phyloP scores from a whole-genome alignment of 2,797 vertebrate genomes.

The Rhinichthys osculus region DNA sequence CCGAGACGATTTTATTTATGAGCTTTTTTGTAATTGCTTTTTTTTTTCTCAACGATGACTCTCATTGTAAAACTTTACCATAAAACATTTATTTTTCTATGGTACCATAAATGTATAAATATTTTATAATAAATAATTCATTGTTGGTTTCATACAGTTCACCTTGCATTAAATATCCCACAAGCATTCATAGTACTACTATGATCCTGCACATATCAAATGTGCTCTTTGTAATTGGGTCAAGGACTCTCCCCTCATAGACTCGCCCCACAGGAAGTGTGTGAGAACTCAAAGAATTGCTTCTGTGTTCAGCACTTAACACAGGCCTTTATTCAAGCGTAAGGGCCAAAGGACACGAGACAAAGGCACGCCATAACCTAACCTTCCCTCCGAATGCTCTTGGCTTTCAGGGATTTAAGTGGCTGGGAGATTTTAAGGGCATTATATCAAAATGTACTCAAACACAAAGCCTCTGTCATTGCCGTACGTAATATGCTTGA shows the following conservation, averaged over 20 bases:
- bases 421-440: slow-evolving; percentile 36
- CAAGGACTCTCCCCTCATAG: slow-evolving; percentile 38
- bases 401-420: slow-evolving; percentile 30
- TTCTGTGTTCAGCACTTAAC: slow-evolving; percentile 43
- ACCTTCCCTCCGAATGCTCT: slow-evolving; percentile 36
- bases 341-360: slow-evolving; percentile 36
- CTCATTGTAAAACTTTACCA: neutral
- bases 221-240: slow-evolving; percentile 39
- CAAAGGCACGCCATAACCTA: slow-evolving; percentile 24
- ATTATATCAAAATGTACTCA: slow-evolving; percentile 35
- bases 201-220: slow-evolving; percentile 25
- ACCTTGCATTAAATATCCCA: neutral
- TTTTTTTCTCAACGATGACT: neutral
- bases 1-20: no score
- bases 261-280: slow-evolving; percentile 44
- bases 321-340: slow-evolving; percentile 30
- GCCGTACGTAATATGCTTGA: neutral
- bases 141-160: neutral
- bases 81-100: neutral
- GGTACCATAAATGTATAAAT: neutral
- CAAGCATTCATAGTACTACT: neutral
- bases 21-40: no score
- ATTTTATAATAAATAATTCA: neutral
- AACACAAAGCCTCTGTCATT: slow-evolving; percentile 14
- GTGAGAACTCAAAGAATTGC: slow-evolving; percentile 39